Conservation (phyloP, 2,113 vertebrate species). For the Percina caprodes region DNA sequence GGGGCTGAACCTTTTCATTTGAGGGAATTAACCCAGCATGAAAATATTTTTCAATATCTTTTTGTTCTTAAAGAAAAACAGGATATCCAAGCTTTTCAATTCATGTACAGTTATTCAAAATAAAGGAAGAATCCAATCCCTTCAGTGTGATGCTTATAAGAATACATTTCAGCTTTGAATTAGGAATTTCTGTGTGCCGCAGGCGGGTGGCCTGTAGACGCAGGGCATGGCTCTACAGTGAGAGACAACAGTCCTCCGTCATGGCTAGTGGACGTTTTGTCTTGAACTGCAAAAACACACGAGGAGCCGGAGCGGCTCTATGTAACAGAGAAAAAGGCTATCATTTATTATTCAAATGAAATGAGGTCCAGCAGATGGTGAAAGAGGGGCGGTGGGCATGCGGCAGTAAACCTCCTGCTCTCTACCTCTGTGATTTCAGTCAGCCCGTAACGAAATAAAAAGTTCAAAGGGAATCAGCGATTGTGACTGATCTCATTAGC, state of each 20-base stretch:
- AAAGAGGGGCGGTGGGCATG: conserved; percentile 88
- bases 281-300: conserved; percentile 67
- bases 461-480: conserved; percentile 95
- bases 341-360: conserved; percentile 93
- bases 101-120: conserved; percentile 71
- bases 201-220: conserved; percentile 56
- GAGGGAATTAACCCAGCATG: conserved; percentile 72
- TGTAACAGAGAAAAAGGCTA: conserved; percentile 62
- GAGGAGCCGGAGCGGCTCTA: conserved; percentile 61
- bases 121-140: conserved; percentile 60
- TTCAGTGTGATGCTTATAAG: conserved; percentile 46
- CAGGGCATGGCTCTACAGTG: conserved; percentile 52
- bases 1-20: conserved; percentile 53
- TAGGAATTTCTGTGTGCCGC: conserved; percentile 45
- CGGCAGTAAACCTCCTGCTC: conserved; percentile 90
- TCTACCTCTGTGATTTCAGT: conserved; percentile 89
- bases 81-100: conserved; percentile 69
- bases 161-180: conserved; percentile 66
- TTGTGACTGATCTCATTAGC: conserved; percentile 92
- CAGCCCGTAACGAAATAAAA: conserved; percentile 89
- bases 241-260: conserved; percentile 60
- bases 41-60: conserved; percentile 74
- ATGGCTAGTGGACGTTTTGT: conserved; percentile 64
- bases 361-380: conserved; percentile 93
- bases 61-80: conserved; percentile 76